Evolutionary conservation across 1,140 invertebrate species (phyloP).

Genomic region (Leptinotarsa texana): DNA sequence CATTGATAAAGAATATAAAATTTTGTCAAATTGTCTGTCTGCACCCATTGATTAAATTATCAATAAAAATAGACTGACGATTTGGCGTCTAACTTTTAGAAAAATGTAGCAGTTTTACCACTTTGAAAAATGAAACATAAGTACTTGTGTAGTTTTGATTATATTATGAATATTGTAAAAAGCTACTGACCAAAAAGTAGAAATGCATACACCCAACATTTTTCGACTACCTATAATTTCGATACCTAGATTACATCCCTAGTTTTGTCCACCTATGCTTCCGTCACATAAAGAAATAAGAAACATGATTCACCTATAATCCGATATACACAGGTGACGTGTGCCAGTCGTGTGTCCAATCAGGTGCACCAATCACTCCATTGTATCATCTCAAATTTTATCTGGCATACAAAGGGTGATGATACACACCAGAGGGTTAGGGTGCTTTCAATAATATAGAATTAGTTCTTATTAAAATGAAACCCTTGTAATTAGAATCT

Average conservation of each 20-base stretch:
- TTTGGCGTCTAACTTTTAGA: no score
- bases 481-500: background rate
- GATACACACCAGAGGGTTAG: background rate
- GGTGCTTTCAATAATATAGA: conserved; percentile 11
- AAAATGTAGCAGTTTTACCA: no score
- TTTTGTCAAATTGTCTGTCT: no score
- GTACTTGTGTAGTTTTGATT: no score
- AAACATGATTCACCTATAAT: conserved; percentile 42
- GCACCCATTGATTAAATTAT: no score
- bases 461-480: conserved; percentile 16
- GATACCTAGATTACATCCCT: background rate
- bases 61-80: no score
- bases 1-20: no score
- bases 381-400: conserved; percentile 20
- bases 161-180: no score
- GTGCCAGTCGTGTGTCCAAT: conserved; percentile 41
- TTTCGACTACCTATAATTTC: no score
- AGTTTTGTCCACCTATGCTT: background rate
- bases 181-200: no score
- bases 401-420: conserved; percentile 21
- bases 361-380: conserved; percentile 24
- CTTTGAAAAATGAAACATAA: no score
- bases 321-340: conserved; percentile 43
- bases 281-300: conserved; percentile 33
- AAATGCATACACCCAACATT: no score